These are phyloP conservation scores for Ctena decussata DNA, from an alignment of 2,888 invertebrate genomes.

Conservation along the genomic window DNA sequence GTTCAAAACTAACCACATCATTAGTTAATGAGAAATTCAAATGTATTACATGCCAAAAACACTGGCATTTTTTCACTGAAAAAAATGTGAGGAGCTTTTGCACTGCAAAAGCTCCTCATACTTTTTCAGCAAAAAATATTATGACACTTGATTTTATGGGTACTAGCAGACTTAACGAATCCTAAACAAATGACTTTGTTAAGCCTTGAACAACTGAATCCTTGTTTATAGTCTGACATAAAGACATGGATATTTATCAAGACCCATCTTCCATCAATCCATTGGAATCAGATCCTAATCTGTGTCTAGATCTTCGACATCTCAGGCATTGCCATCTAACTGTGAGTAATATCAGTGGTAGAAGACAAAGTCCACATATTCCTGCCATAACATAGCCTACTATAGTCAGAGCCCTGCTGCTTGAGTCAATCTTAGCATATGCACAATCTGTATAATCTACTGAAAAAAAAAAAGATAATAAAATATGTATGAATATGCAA, in stretches of 20 bases:
- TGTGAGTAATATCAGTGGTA: constrained; percentile 78
- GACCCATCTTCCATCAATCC: background rate
- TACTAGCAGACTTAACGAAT: no score
- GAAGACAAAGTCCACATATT: constrained; percentile 77
- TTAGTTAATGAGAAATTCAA: no score
- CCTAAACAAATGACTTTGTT: no score
- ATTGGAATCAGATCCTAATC: background rate
- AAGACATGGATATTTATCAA: background rate
- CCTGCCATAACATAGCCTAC: constrained; percentile 84
- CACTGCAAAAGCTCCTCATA: no score
- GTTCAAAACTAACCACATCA: no score
- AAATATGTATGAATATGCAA: no score
- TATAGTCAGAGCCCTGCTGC: constrained; percentile 70
- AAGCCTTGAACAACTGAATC: no score
- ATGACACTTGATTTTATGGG: no score
- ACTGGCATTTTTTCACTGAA: no score
- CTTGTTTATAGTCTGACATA: background rate
- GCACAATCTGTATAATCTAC: constrained; percentile 79
- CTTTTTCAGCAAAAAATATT: no score
- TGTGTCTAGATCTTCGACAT: background rate
- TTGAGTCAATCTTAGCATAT: constrained; percentile 70
- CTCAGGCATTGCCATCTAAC: constrained; percentile 72
- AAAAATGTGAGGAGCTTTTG: no score
- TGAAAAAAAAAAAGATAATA: constrained; percentile 43
- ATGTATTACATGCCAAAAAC: no score